phyloP scores from a whole-genome alignment of 2,113 vertebrate genomes.

The Labeo rohita region DNA sequence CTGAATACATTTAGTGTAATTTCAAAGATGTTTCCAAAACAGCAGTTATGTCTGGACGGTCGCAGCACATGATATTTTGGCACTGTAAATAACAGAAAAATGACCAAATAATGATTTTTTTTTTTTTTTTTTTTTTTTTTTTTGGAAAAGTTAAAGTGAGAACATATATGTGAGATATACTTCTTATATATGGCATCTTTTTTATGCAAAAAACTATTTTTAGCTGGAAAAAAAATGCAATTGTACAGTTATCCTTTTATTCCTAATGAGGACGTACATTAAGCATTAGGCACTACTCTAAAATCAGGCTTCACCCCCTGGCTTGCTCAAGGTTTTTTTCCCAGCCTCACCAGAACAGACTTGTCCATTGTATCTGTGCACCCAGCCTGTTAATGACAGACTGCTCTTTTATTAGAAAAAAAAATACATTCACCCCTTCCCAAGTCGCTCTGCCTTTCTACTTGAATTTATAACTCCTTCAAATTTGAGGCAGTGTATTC shows the following conservation, averaged over 20 bases:
- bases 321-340: constrained; percentile 4
- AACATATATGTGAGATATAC: too few species aligned
- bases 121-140: too few species aligned
- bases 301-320: constrained; percentile 37
- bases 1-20: too few species aligned
- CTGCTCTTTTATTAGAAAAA: constrained; percentile 26
- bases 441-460: constrained; percentile 30
- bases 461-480: constrained; percentile 51
- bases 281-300: constrained; percentile 14
- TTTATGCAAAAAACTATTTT: too few species aligned
- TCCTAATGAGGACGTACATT: background rate
- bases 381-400: constrained; percentile 38
- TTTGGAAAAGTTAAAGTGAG: too few species aligned
- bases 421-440: constrained; percentile 40
- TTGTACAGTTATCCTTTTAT: background rate
- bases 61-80: too few species aligned
- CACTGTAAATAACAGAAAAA: too few species aligned
- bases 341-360: constrained; percentile 36
- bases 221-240: too few species aligned
- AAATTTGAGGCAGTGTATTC: constrained; percentile 60
- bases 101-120: too few species aligned
- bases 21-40: too few species aligned
- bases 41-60: too few species aligned
- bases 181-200: too few species aligned
- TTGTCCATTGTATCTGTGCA: constrained; percentile 47